phyloP scores from a whole-genome alignment of 1,140 invertebrate genomes.

The Bombus sylvicola region DNA sequence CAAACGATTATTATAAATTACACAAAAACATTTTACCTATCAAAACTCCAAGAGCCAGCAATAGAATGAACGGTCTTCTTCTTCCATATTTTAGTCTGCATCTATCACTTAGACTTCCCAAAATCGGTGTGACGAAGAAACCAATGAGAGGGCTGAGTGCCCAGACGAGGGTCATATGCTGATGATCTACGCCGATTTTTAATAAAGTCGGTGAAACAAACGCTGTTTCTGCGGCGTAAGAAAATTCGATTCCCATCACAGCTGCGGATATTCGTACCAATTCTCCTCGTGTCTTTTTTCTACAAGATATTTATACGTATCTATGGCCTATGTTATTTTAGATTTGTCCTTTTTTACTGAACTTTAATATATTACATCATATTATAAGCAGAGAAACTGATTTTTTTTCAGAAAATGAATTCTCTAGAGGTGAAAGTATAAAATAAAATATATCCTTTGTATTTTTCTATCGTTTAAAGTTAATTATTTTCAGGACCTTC shows the following conservation, averaged over 20 bases:
- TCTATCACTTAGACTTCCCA: constrained; percentile 96
- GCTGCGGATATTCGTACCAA: constrained; percentile 94
- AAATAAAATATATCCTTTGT: too few species aligned
- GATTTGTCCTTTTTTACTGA: neutral
- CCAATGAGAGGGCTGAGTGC: constrained; percentile 95
- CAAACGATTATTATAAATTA: too few species aligned
- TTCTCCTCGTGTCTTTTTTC: constrained; percentile 91
- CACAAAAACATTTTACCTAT: constrained; percentile 85
- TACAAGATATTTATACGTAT: constrained; percentile 24
- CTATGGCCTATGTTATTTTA: neutral
- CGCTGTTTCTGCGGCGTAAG: constrained; percentile 97
- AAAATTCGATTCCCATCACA: constrained; percentile 98
- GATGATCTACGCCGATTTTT: constrained; percentile 94
- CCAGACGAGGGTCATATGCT: constrained; percentile 98
- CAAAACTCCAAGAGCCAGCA: constrained; percentile 94
- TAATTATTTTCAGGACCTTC: too few species aligned
- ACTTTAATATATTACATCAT: too few species aligned
- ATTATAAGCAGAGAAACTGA: too few species aligned
- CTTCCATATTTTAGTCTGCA: constrained; percentile 92
- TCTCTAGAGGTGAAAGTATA: too few species aligned
- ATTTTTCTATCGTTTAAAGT: too few species aligned
- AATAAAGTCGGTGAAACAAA: constrained; percentile 97
- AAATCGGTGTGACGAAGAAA: constrained; percentile 95
- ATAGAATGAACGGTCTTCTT: constrained; percentile 94
- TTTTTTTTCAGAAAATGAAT: too few species aligned